Evolutionary conservation across 2,888 invertebrate genomes (phyloP), one percentile per base, ranked within the genome.

Genomic region (Isoperla grammatica): DNA sequence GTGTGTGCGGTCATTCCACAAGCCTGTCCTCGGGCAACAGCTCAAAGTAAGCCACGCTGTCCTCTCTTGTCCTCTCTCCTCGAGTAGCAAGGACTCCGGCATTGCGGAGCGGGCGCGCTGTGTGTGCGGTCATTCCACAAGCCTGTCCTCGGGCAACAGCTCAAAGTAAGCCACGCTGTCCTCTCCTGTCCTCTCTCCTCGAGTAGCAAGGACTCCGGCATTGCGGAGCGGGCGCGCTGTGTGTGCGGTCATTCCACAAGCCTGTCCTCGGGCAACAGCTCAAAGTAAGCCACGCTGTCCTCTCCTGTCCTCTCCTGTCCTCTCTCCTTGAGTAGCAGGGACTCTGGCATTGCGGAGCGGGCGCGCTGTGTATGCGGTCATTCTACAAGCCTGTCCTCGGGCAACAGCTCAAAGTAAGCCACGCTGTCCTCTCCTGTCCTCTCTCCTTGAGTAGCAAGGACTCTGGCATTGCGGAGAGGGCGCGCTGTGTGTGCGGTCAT

Each of bases 371-470:
- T 83, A 8, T 86, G 86, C 70, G 84, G 84, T 19, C 83, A 83
- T 67, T 84, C 85, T 68, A 81, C 81, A 60, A 78, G 80, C 43
- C 83, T 83, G 65, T 83, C 84, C 12, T 84, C 84, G 2, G 85
- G 83, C 66, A 86, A 84, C 67, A 86, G 86, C 72, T 85, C 84
- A 77, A 85, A 86, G 86, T 86, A 72, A 77, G 78, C n/a, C n/a
- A n/a, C n/a, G n/a, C n/a, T n/a, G n/a, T n/a, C n/a, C n/a, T n/a
- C n/a, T n/a, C n/a, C n/a, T n/a, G n/a, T n/a, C n/a, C n/a, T n/a
- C n/a, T n/a, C n/a, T n/a, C n/a, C 78, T 90, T 89, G 67, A 88
- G 88, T 70, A 88, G 88, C 13, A 87, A 88, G 71, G 89, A 90
- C 76, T 89, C 88, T 50, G 90, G 89, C 58, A 87, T 89, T 65